A percentile compares a stretch with the other conserved stretches of the same genome.
Conservation (phyloP, 1,140 invertebrate genomes). For the Rhyacophila brunnea region DNA sequence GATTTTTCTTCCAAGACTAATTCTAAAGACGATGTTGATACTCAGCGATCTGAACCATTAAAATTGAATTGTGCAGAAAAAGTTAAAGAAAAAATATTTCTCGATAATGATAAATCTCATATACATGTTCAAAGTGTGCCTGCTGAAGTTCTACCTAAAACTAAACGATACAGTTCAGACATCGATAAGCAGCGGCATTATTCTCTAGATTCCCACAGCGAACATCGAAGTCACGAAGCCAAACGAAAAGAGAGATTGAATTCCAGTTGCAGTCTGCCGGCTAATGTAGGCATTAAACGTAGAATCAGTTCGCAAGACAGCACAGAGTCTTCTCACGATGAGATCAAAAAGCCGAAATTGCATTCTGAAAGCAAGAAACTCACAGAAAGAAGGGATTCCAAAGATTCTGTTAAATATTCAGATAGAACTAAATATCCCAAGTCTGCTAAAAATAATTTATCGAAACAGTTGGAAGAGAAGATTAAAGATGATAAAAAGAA, state of each 20-base stretch:
- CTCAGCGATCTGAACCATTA: not conserved
- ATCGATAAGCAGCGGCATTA: slow-evolving; percentile 52
- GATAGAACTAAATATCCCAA: slow-evolving; percentile 54
- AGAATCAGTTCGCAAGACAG: slow-evolving; percentile 76
- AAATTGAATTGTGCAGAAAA: slow-evolving; percentile 22
- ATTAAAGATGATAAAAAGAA: slow-evolving; percentile 57
- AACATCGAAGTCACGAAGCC: slow-evolving; percentile 39
- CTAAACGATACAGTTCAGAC: slow-evolving; percentile 23
- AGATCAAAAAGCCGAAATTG: slow-evolving; percentile 69
- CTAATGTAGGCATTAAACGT: slow-evolving; percentile 66
- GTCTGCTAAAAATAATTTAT: slow-evolving; percentile 49
- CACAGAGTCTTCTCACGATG: slow-evolving; percentile 62
- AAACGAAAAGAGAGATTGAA: slow-evolving; percentile 57
- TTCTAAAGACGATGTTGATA: slow-evolving; percentile 25
- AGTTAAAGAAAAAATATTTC: slow-evolving; percentile 9
- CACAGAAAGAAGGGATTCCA: slow-evolving; percentile 68
- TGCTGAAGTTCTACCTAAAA: slow-evolving; percentile 21
- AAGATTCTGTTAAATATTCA: slow-evolving; percentile 57
- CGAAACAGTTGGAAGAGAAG: slow-evolving; percentile 56
- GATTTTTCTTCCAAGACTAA: slow-evolving; percentile 25
- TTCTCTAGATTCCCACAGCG: slow-evolving; percentile 50
- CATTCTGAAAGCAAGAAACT: slow-evolving; percentile 56
- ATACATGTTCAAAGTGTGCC: not conserved
- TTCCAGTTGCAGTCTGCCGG: slow-evolving; percentile 63
- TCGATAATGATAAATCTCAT: slow-evolving; percentile 20